Evolutionary conservation across 2,113 vertebrate species (phyloP), one percentile per base, ranked within the genome.

Genomic region (Psittacula cyanocephala): DNA sequence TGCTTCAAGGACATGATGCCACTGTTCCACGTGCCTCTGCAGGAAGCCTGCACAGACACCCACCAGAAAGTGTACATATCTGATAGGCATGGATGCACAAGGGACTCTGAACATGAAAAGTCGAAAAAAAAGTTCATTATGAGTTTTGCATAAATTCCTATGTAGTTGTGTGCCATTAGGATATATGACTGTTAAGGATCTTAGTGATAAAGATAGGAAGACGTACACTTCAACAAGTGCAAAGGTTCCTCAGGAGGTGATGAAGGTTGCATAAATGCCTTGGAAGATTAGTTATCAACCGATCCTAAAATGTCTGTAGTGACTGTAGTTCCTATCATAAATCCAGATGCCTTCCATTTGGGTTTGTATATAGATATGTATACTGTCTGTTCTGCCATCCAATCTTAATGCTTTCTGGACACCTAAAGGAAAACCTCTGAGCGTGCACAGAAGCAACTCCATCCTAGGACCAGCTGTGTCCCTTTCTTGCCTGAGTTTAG

Each of bases 201-300:
- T 85, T 91, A 59, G 10, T 74, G 74, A 80, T 27, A 74, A 29
- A 39, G 27, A n/a, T 23, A 71, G 37, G 43, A 88, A 81, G 44
- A 7, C 0, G 0, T 50, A 43, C 39, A n/a, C 47, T 70, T 83
- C 49, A 83, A 29, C 12, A 57, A 78, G 50, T 67, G 7, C 39
- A 52, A 67, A 71, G 3, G 53, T 62, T 86, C 46, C 20, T 89
- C 41, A 33, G 25, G 33, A 71, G 5, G 13, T 78, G 43, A 39
- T 47, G 20, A 81, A 68, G 44, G 15, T 53, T 84, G 31, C 25
- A 18, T 63, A 91, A 80, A 62, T 63, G 68, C 52, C 49, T 88
- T 77, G 27, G 29, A 23, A 93, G 24, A 35, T 83, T 31, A 46
- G 9, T 80, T 77, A n/a, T 33, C 37, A 75, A 27, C 10, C 31